Percentiles rank a stretch among this genome's conserved stretches.
Evolutionary conservation across 2,113 vertebrate species (phyloP).

Genomic region (Siniperca chuatsi): DNA sequence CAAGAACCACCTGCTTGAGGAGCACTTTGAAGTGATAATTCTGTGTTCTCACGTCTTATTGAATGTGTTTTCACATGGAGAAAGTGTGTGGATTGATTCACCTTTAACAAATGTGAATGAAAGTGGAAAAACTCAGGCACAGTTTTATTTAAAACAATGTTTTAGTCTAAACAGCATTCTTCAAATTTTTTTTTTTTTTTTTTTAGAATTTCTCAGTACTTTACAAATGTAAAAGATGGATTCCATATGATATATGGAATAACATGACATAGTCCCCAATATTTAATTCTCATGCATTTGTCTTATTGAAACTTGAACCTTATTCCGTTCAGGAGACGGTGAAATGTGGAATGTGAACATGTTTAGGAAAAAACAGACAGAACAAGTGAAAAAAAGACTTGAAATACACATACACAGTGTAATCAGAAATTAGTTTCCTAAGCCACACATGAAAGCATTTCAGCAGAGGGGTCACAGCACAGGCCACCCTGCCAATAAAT

Average conservation of each 20-base stretch:
- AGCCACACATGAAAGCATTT: constrained; percentile 52
- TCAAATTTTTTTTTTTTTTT: no score
- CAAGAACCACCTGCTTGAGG: no score
- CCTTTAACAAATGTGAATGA: not conserved
- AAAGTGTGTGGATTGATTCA: not conserved
- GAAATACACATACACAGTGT: constrained; percentile 1
- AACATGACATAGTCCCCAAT: not conserved
- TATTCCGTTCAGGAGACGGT: not conserved
- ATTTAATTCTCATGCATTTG: not conserved
- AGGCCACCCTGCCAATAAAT: constrained; percentile 29
- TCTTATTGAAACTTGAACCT: not conserved
- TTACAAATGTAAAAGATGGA: not conserved
- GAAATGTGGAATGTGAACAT: not conserved
- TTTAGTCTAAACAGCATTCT: not conserved
- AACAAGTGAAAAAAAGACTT: not conserved
- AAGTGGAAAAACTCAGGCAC: not conserved
- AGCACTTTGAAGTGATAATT: not conserved
- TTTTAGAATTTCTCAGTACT: not conserved
- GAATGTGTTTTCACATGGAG: not conserved
- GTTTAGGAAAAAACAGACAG: constrained; percentile 18
- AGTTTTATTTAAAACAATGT: not conserved
- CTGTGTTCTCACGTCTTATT: not conserved
- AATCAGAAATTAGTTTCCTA: constrained; percentile 57
- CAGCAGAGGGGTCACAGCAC: constrained; percentile 35
- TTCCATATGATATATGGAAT: not conserved